phyloP scores from a whole-genome alignment of 37 sponge, comb jelly and placozoan species.

The Aplysina aerophoba region DNA sequence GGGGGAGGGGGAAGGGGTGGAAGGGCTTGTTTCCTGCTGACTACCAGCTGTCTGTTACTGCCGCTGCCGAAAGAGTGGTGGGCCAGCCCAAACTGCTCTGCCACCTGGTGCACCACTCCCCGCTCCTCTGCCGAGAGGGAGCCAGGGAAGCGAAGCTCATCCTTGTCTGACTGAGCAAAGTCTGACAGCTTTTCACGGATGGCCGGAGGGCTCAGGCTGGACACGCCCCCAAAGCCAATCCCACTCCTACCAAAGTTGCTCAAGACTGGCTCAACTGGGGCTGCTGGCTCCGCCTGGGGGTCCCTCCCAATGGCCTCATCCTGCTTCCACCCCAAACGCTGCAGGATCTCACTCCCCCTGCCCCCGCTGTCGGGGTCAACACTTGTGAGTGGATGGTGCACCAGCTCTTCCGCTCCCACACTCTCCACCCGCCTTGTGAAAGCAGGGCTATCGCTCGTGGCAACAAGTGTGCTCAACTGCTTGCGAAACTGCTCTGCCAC shows the following conservation, averaged over 20 bases:
- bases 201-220: background rate
- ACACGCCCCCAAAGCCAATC: slow-evolving; percentile 1
- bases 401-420: background rate
- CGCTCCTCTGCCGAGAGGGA: slow-evolving; percentile 55
- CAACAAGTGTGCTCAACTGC: background rate
- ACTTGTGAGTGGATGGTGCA: background rate
- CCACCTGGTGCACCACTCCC: slow-evolving; percentile 44
- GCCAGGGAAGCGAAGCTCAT: slow-evolving; percentile 45
- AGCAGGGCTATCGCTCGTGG: background rate
- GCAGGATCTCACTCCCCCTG: slow-evolving; percentile 43
- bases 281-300: slow-evolving; percentile 4
- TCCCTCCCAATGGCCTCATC: slow-evolving; percentile 15
- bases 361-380: background rate
- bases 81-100: slow-evolving; percentile 41
- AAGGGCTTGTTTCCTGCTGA: slow-evolving; percentile 19
- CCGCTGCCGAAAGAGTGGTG: slow-evolving; percentile 49
- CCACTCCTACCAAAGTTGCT: slow-evolving; percentile 12
- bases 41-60: slow-evolving; percentile 35
- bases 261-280: slow-evolving; percentile 2
- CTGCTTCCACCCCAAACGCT: slow-evolving; percentile 50
- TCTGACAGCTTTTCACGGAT: slow-evolving; percentile 38
- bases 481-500: slow-evolving; percentile 9
- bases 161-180: slow-evolving; percentile 47
- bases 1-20: background rate
- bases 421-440: background rate